Percentiles rank a stretch among this genome's conserved stretches.
Evolutionary conservation across 2,888 invertebrate species (phyloP).

Genomic region (Gastracanthus pulcherrimus): DNA sequence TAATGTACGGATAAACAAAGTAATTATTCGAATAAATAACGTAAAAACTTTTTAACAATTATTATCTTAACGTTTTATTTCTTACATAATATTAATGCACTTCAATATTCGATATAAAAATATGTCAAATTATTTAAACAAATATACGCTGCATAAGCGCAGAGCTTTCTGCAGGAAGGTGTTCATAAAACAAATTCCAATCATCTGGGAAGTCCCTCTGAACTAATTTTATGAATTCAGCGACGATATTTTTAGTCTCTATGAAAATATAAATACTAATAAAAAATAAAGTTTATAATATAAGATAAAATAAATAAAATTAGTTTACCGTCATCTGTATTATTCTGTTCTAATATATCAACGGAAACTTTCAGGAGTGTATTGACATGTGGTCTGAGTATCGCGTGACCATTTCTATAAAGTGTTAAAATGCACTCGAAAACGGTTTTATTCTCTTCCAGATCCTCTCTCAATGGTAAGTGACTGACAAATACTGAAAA

Average conservation of each 20-base stretch:
- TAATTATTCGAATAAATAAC: neutral
- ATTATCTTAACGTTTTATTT: constrained; percentile 23
- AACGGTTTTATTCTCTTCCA: constrained; percentile 85
- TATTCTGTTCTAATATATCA: constrained; percentile 80
- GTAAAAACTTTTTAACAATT: neutral
- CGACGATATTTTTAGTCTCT: constrained; percentile 78
- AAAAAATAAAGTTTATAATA: constrained; percentile 17
- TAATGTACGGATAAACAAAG: no score
- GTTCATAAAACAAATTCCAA: constrained; percentile 78
- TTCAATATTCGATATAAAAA: constrained; percentile 43
- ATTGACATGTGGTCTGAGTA: constrained; percentile 79
- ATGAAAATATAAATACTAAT: constrained; percentile 64
- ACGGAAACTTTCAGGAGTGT: constrained; percentile 80
- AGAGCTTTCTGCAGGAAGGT: constrained; percentile 75
- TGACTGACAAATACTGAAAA: constrained; percentile 85
- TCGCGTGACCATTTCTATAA: constrained; percentile 81
- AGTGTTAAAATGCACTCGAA: constrained; percentile 83
- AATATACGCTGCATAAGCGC: constrained; percentile 70
- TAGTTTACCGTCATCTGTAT: constrained; percentile 78
- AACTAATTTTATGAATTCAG: constrained; percentile 80
- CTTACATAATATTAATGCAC: constrained; percentile 24
- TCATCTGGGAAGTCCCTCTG: constrained; percentile 81
- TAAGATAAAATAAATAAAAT: neutral
- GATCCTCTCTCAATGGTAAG: constrained; percentile 86
- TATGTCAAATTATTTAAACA: constrained; percentile 44